Conservation (phyloP, 2,888 invertebrate genomes). For the Drosophila kuntzei region DNA sequence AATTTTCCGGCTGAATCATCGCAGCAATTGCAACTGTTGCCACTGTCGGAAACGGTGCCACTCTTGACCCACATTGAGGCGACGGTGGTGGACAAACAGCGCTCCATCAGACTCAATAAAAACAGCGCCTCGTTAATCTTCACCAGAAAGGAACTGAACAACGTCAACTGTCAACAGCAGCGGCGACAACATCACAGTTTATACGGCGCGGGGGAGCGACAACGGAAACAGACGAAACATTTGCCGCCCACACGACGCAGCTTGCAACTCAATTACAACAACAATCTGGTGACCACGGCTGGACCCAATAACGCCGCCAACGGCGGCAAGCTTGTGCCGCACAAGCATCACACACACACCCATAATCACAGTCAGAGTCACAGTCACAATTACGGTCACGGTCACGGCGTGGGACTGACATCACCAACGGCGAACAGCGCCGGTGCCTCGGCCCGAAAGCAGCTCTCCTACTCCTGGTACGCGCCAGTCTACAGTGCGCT, state of each 20-base stretch:
- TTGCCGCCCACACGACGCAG: slow-evolving; percentile 77
- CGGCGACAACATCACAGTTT: slow-evolving; percentile 72
- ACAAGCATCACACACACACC: slow-evolving; percentile 60
- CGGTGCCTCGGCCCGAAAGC: slow-evolving; percentile 83
- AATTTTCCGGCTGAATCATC: slow-evolving; percentile 82
- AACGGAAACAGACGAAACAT: slow-evolving; percentile 66
- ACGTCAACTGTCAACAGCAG: slow-evolving; percentile 8
- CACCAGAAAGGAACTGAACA: slow-evolving; percentile 81
- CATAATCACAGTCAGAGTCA: slow-evolving; percentile 29
- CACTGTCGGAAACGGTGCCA: slow-evolving; percentile 84
- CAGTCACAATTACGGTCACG: slow-evolving; percentile 30
- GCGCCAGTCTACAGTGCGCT: slow-evolving; percentile 85
- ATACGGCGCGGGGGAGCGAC: slow-evolving; percentile 64
- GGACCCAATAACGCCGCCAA: slow-evolving; percentile 59
- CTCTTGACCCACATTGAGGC: slow-evolving; percentile 83
- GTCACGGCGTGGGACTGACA: slow-evolving; percentile 53
- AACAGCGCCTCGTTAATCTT: slow-evolving; percentile 85
- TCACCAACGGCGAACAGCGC: slow-evolving; percentile 53
- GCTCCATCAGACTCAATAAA: slow-evolving; percentile 83
- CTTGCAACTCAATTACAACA: slow-evolving; percentile 83
- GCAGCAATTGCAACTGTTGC: slow-evolving; percentile 70
- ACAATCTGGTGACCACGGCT: slow-evolving; percentile 78
- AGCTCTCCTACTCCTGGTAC: slow-evolving; percentile 86
- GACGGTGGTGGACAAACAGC: slow-evolving; percentile 80
- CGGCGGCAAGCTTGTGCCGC: slow-evolving; percentile 70